Evolutionary conservation across 2,797 vertebrate genomes (phyloP), one percentile per base, ranked within the genome.

Genomic region (Macrochelys suwanniensis): DNA sequence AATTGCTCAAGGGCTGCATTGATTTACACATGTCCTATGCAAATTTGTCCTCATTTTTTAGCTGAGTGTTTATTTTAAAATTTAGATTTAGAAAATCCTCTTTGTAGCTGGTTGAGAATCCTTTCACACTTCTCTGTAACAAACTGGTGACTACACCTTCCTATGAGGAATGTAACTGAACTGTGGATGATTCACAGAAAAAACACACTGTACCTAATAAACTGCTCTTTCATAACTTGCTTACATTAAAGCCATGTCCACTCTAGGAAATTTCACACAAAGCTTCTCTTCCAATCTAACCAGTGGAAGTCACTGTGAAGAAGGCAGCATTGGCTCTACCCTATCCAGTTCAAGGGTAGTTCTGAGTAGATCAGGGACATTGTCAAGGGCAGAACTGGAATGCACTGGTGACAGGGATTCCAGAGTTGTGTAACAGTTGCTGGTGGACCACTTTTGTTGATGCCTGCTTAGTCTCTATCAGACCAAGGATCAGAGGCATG

Each of bases 11-110:
- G 74, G 87, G 82, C 33, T 95, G 74, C 91, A 80, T 6, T 92
- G 87, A 87, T 94, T 94, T 94, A 74, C 81, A 93, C 65, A 81
- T 25, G 84, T 90, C 54, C 12, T 84, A 61, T 95, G 77, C 61
- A 97, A 97, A 95, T 89, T 33, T 95, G 76, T 82, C 85, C 79
- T 96, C 6, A 0, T 90, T 95, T 89, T 93, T 93, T 79, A 96
- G 87, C 78, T 49, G 89, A 78, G 7, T 86, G 86, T 33, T 89
- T 82, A 87, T 42, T 94, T 93, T 54, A 47, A 33, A 56, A 77
- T 96, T 90, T 57, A 85, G 78, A 87, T 87, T 88, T 47, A 93
- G 37, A 89, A 93, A 95, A 68, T 84, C 80, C 89, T 42, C 51
- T 95, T 91, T 84, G 61, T 51, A 90, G n/a, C 51, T 82, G 76